A percentile compares a stretch with the other conserved stretches of the same genome.
Conservation (phyloP, 2,797 vertebrate species). For the Sebastes steindachneri region DNA sequence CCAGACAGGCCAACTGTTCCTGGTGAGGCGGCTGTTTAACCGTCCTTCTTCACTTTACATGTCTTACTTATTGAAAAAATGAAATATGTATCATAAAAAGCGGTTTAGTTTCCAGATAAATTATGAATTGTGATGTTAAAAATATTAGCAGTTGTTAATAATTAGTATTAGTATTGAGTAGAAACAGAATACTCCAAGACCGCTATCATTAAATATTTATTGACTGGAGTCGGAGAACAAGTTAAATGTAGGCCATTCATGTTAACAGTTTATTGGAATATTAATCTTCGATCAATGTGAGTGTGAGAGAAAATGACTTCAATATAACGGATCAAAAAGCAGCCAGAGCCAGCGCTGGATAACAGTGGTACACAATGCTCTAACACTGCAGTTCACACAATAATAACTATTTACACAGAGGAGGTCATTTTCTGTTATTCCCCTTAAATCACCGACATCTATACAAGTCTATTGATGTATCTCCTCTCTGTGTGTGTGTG, state of each 20-base stretch:
- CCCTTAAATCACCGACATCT: conserved; percentile 9
- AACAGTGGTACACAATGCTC: neutral
- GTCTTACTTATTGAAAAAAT: neutral
- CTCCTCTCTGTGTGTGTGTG: neutral
- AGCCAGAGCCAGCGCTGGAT: neutral
- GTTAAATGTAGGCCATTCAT: neutral
- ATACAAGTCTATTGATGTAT: neutral
- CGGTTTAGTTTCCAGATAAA: neutral
- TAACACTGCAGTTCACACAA: neutral
- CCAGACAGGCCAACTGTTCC: too few relatives aligned
- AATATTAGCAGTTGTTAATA: neutral
- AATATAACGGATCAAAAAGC: neutral
- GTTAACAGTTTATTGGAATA: neutral
- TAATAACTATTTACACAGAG: conserved; percentile 1
- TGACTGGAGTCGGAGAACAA: neutral
- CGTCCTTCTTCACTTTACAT: too few relatives aligned
- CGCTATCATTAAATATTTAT: neutral
- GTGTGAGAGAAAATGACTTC: neutral
- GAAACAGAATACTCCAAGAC: neutral
- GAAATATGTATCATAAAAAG: accelerated
- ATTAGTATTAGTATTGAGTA: neutral
- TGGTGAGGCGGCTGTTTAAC: too few relatives aligned
- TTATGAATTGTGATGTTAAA: neutral
- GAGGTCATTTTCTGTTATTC: neutral
- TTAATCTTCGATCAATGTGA: neutral